Percentiles rank a stretch among this genome's conserved stretches.
Conservation (phyloP, 2,113 vertebrate genomes). For the Bubo blakistoni region DNA sequence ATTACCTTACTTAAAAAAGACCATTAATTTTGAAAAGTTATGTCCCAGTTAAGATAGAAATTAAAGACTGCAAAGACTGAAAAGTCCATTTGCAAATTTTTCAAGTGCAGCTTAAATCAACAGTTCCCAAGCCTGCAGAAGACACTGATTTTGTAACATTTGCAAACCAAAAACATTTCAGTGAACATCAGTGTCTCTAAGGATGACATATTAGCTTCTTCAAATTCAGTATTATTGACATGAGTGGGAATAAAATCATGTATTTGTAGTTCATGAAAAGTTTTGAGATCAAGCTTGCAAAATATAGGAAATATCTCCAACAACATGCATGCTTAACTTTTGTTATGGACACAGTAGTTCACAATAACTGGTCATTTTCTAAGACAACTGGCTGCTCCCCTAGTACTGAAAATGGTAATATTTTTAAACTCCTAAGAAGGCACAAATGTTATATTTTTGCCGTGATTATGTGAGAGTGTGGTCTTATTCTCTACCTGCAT, state of each 20-base stretch:
- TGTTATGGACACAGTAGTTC: background rate
- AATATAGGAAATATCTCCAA: background rate
- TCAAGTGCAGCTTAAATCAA: background rate
- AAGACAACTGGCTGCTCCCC: background rate
- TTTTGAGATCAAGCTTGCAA: background rate
- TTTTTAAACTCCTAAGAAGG: background rate
- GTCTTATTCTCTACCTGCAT: background rate
- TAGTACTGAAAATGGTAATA: background rate
- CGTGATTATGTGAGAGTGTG: background rate
- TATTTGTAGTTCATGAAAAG: background rate
- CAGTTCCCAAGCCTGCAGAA: background rate
- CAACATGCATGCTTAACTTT: accelerated
- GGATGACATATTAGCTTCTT: background rate
- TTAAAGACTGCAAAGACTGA: background rate
- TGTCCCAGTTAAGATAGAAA: background rate
- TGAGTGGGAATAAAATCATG: background rate
- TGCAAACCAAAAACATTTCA: background rate
- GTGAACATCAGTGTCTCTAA: background rate
- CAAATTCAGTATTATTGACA: background rate
- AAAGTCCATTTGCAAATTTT: background rate
- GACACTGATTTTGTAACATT: background rate
- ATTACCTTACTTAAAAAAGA: background rate
- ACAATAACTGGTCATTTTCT: background rate
- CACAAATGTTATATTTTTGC: accelerated
- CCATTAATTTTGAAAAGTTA: background rate